A percentile compares a stretch with the other conserved stretches of the same genome.
phyloP scores from a whole-genome alignment of 2,113 vertebrate species.

The Mesembrinibis cayennensis region DNA sequence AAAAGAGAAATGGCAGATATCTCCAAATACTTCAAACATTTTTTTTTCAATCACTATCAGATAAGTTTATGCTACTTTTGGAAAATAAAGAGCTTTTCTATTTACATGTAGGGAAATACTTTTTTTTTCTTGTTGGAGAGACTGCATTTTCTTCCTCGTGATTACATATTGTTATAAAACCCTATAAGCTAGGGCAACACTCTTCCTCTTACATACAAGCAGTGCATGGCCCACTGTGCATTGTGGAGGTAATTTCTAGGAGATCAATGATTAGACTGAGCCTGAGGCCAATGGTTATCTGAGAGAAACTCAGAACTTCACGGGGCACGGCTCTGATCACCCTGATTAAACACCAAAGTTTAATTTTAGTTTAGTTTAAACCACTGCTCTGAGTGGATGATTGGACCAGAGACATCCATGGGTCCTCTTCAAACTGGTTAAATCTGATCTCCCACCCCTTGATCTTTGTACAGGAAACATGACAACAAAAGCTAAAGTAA shows the following conservation, averaged over 20 bases:
- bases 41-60: background rate
- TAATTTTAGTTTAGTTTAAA: background rate
- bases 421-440: background rate
- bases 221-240: background rate
- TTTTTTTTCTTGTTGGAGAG: background rate
- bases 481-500: background rate
- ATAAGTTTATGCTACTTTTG: background rate
- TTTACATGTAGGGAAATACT: background rate
- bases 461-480: background rate
- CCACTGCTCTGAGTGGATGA: background rate
- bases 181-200: background rate
- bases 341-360: background rate
- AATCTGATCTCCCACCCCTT: background rate
- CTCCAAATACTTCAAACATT: background rate
- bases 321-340: background rate
- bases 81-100: background rate
- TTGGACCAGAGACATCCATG: background rate
- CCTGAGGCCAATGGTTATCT: background rate
- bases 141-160: background rate
- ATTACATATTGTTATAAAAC: background rate
- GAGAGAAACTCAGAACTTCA: background rate
- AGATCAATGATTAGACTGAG: background rate
- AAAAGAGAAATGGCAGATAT: background rate
- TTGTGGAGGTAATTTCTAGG: background rate
- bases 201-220: background rate